These are phyloP conservation scores for Ctena decussata DNA, from an alignment of 2,888 invertebrate species.

Conservation along the genomic window DNA sequence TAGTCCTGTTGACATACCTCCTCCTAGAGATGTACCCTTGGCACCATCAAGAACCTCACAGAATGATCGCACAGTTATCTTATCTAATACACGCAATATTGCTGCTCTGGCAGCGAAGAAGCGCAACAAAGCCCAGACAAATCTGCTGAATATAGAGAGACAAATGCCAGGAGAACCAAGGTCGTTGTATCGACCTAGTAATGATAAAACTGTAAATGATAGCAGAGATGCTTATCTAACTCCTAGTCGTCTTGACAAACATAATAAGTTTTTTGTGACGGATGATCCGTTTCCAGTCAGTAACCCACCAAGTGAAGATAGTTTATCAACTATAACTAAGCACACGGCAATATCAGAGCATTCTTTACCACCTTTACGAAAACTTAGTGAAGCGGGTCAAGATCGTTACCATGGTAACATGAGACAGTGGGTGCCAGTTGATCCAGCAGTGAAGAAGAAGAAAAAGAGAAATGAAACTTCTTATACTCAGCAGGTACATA, in stretches of 20 bases:
- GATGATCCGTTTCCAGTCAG: slow-evolving; percentile 57
- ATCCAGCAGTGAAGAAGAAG: slow-evolving; percentile 41
- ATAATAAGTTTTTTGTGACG: slow-evolving; percentile 77
- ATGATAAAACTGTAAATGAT: slow-evolving; percentile 44
- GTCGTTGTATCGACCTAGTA: slow-evolving; percentile 71
- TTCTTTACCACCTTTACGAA: slow-evolving; percentile 57
- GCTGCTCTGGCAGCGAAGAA: slow-evolving; percentile 84
- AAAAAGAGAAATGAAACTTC: slow-evolving; percentile 52
- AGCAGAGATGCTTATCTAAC: slow-evolving; percentile 74
- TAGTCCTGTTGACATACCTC: slow-evolving; percentile 11
- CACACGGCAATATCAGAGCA: slow-evolving; percentile 61
- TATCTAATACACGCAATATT: slow-evolving; percentile 83
- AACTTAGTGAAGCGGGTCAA: slow-evolving; percentile 33
- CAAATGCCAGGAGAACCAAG: slow-evolving; percentile 58
- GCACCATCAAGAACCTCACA: slow-evolving; percentile 70
- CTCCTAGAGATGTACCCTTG: slow-evolving; percentile 30
- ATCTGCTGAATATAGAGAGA: slow-evolving; percentile 68
- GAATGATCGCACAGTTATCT: slow-evolving; percentile 77
- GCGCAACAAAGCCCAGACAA: slow-evolving; percentile 75
- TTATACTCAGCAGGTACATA: slow-evolving; percentile 65
- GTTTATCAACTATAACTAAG: slow-evolving; percentile 73
- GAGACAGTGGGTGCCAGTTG: slow-evolving; percentile 64
- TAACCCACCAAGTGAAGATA: slow-evolving; percentile 74
- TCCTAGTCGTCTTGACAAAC: slow-evolving; percentile 82
- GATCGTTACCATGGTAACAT: slow-evolving; percentile 44